Percentiles rank a stretch among this genome's conserved stretches.
Conservation (phyloP, 2,113 vertebrate species). For the Reinhardtius hippoglossoides region DNA sequence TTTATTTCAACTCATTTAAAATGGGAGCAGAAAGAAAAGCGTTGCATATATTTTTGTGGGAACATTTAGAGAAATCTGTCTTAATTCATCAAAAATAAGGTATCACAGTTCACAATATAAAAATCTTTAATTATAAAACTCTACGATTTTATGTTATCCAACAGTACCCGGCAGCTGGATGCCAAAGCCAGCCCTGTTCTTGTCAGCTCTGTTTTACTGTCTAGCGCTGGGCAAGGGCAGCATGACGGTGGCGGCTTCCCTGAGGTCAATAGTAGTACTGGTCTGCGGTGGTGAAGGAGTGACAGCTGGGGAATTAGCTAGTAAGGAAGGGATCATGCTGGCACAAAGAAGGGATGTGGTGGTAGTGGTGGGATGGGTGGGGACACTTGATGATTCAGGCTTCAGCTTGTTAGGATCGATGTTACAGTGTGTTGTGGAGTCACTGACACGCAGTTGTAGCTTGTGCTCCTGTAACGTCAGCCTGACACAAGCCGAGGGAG, state of each 20-base stretch:
- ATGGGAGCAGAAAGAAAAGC: no score
- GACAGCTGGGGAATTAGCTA: constrained; percentile 67
- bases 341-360: constrained; percentile 17
- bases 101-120: no score
- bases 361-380: neutral
- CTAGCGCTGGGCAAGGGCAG: neutral
- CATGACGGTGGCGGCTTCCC: neutral
- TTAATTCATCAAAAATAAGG: no score
- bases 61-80: no score
- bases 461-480: neutral
- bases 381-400: constrained; percentile 16
- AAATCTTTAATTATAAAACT: neutral
- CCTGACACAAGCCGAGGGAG: neutral
- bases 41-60: no score
- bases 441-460: neutral
- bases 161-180: neutral
- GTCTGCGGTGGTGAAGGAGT: constrained; percentile 35
- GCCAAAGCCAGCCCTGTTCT: neutral
- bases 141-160: neutral
- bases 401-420: constrained; percentile 6
- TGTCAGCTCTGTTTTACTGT: constrained; percentile 11
- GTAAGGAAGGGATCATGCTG: constrained; percentile 39
- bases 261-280: constrained; percentile 8
- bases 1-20: no score
- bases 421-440: neutral